Percentiles rank a stretch among this genome's conserved stretches.
phyloP scores from a whole-genome alignment of 2,888 invertebrate species.

The Leucophenga maculata region DNA sequence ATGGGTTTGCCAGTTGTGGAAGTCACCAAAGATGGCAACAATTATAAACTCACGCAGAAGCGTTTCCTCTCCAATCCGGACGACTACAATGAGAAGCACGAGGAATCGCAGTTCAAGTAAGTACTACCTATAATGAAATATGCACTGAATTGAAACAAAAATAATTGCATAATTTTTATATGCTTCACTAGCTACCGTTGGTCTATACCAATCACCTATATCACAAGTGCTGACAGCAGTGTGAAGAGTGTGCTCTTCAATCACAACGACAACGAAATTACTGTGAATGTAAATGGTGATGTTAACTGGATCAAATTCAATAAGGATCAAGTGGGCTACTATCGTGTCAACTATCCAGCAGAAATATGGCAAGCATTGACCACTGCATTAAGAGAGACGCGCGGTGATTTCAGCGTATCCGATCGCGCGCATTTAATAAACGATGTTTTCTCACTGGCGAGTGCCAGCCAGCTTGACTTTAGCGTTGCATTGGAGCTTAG shows the following conservation, averaged over 20 bases:
- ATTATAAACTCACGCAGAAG: slow-evolving; percentile 79
- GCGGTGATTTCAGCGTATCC: slow-evolving; percentile 74
- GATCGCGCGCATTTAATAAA: slow-evolving; percentile 87
- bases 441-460: slow-evolving; percentile 87
- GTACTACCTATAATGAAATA: slow-evolving; percentile 26
- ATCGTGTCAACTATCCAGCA: slow-evolving; percentile 86
- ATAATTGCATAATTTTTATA: background rate
- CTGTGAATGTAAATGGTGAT: slow-evolving; percentile 72
- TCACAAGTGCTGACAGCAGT: slow-evolving; percentile 74
- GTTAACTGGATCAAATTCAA: slow-evolving; percentile 88
- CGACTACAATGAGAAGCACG: slow-evolving; percentile 72
- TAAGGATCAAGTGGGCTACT: slow-evolving; percentile 88
- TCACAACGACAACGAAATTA: slow-evolving; percentile 67
- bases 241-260: slow-evolving; percentile 69
- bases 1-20: slow-evolving; percentile 88
- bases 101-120: slow-evolving; percentile 75
- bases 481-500: slow-evolving; percentile 80
- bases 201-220: slow-evolving; percentile 88
- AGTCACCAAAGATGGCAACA: slow-evolving; percentile 74
- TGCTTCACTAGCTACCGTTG: slow-evolving; percentile 80
- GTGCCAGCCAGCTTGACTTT: slow-evolving; percentile 80
- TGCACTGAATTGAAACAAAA: background rate
- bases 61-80: slow-evolving; percentile 83
- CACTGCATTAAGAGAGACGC: slow-evolving; percentile 66
- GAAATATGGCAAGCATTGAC: slow-evolving; percentile 77